phyloP scores from a whole-genome alignment of 2,888 invertebrate species.

The Thymelicus acteon region DNA sequence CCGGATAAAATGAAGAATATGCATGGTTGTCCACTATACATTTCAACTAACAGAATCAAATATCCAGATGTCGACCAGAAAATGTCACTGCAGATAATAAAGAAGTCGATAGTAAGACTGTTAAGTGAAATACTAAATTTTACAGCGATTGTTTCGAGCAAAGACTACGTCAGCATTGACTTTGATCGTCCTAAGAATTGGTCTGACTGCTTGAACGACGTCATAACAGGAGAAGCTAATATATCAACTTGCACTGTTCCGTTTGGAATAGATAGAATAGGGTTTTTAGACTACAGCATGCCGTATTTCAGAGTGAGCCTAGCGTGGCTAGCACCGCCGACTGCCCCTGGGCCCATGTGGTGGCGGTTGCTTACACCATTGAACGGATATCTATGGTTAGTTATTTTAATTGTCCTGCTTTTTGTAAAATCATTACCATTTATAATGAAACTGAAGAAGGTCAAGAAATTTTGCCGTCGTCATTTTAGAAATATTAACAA shows the following conservation, averaged over 20 bases:
- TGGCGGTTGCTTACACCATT: slow-evolving; percentile 66
- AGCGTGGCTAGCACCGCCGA: slow-evolving; percentile 68
- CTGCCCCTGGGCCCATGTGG: slow-evolving; percentile 59
- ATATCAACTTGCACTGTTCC: slow-evolving; percentile 68
- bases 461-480: slow-evolving; percentile 56
- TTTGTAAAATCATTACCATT: slow-evolving; percentile 62
- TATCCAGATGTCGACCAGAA: slow-evolving; percentile 59
- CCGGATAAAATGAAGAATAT: slow-evolving; percentile 67
- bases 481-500: slow-evolving; percentile 60
- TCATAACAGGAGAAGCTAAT: slow-evolving; percentile 62
- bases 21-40: slow-evolving; percentile 66
- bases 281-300: slow-evolving; percentile 61
- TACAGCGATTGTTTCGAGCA: slow-evolving; percentile 59
- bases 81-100: slow-evolving; percentile 62
- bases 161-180: slow-evolving; percentile 67
- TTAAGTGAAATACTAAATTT: slow-evolving; percentile 66
- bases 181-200: slow-evolving; percentile 64
- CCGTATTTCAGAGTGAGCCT: slow-evolving; percentile 67
- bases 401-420: slow-evolving; percentile 57
- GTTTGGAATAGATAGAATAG: slow-evolving; percentile 59
- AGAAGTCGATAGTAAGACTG: slow-evolving; percentile 58
- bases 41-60: slow-evolving; percentile 67
- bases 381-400: slow-evolving; percentile 66
- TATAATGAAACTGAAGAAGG: slow-evolving; percentile 53
- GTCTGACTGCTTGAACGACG: slow-evolving; percentile 67